Base-by-base conservation (phyloP, 2,113 vertebrate genomes). In the Anhinga rufa region DNA sequence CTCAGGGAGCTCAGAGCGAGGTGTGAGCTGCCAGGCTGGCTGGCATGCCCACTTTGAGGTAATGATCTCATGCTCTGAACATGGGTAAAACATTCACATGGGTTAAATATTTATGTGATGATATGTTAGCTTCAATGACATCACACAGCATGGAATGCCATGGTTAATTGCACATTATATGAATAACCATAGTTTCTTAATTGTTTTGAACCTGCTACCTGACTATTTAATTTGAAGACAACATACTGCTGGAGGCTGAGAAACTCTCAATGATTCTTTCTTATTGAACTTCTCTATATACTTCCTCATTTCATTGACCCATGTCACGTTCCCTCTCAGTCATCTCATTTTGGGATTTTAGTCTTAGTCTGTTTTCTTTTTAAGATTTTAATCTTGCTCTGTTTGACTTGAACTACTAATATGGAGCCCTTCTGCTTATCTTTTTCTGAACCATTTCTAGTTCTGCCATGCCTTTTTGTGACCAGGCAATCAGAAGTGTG, bases 41-140 rank as follows among this genome's bases (percentile, higher is more conserved):
- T 54, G 52, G 9, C 7, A 15, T 12, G 22, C 10, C 26, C 0
- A 0, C 11, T 55, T 10, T 17, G n/a, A 13, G 18, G 16, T 60
- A 19, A 49, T n/a, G 31, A 29, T 28, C 29, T 69, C 0, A 0
- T 52, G 25, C 18, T 65, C 44, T 60, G 64, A 51, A 22, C 12
- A 24, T 10, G 24, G 20, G 12, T 32, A 17, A 75, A 49, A 42
- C 10, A 4, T 42, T 40, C 55, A 64, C 25, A 18, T 48, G 32
- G 15, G 17, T 55, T 55, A 68, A 51, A 55, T 55, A 46, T 38
- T 51, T 40, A 32, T 29, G 49, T 55, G 36, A 46, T 70, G 55
- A 6, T 48, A 17, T 2, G 6, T 46, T 46, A 76, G 34, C 44
- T 71, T 40, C 44, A 70, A 12, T 65, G 34, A 32, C 38, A 52